Percentiles rank a stretch among this genome's conserved stretches.
Evolutionary conservation across 1,140 invertebrate genomes (phyloP).

Genomic region (Leptinotarsa texana): DNA sequence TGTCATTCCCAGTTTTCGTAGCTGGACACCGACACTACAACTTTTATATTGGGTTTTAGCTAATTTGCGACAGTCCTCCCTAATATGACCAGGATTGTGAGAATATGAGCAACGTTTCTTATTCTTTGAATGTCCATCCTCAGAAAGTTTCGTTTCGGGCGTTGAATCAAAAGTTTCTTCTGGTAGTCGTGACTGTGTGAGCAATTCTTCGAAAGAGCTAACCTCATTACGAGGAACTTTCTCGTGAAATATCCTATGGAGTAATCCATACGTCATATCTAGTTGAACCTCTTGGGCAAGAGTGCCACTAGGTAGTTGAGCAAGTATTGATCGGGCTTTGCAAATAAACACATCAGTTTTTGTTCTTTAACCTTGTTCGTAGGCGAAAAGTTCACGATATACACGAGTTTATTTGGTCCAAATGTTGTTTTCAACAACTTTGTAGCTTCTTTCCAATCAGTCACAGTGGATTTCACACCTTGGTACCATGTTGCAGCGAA

Average conservation of each 20-base stretch:
- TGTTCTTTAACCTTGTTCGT: conserved; percentile 9
- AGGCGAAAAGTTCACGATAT: conserved; percentile 22
- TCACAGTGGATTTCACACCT: conserved; percentile 24
- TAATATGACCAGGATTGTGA: conserved; percentile 10
- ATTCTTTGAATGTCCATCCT: conserved; percentile 1
- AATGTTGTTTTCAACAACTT: conserved; percentile 20
- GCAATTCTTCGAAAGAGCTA: conserved; percentile 16
- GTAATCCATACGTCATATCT: conserved; percentile 23
- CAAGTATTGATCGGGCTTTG: conserved; percentile 23
- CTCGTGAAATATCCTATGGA: conserved; percentile 17
- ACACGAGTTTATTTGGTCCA: conserved; percentile 23
- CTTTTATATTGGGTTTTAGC: not conserved
- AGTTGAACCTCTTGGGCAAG: conserved; percentile 10
- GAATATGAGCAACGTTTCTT: conserved; percentile 18
- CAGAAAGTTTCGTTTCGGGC: not conserved
- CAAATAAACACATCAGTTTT: conserved; percentile 33
- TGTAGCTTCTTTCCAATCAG: conserved; percentile 15
- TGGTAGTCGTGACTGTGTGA: not conserved
- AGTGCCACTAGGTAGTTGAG: conserved; percentile 12
- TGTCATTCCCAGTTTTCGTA: not conserved
- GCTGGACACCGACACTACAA: too few relatives aligned
- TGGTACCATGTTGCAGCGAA: conserved; percentile 30
- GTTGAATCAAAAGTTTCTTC: conserved; percentile 11
- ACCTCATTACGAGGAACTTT: conserved; percentile 17
- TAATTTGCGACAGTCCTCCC: conserved; percentile 2